Conservation (phyloP, 2,888 invertebrate genomes). For the Galeruca laticollis region DNA sequence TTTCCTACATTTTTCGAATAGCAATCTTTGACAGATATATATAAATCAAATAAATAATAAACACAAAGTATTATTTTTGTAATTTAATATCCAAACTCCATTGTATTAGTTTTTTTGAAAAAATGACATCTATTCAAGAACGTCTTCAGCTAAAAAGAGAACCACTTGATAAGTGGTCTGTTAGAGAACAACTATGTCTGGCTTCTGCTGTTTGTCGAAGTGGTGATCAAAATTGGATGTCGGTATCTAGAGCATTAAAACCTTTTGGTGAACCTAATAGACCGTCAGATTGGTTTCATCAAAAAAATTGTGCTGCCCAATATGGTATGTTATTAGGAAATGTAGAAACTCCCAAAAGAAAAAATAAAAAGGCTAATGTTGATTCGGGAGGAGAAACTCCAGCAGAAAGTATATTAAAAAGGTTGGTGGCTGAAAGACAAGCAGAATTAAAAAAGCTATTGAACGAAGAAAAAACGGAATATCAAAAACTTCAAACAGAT, state of each 20-base stretch:
- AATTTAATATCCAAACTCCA: neutral
- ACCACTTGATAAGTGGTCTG: constrained; percentile 87
- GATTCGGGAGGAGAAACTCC: constrained; percentile 75
- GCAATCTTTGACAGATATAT: neutral
- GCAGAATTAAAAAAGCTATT: constrained; percentile 80
- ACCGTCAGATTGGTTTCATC: constrained; percentile 90
- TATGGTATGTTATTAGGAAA: constrained; percentile 85
- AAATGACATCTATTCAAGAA: constrained; percentile 65
- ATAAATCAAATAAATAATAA: neutral
- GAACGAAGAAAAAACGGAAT: constrained; percentile 79
- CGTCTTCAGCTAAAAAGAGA: constrained; percentile 73
- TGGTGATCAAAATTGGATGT: constrained; percentile 94
- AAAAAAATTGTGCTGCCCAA: constrained; percentile 90
- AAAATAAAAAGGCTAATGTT: constrained; percentile 77
- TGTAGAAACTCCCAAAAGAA: constrained; percentile 87
- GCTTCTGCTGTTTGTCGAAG: constrained; percentile 87
- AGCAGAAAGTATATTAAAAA: constrained; percentile 82
- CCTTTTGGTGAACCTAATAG: constrained; percentile 81
- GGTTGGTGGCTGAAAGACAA: constrained; percentile 82
- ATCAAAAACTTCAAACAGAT: constrained; percentile 78
- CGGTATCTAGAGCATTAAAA: constrained; percentile 84
- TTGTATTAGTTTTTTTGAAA: neutral
- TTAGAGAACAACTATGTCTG: constrained; percentile 85
- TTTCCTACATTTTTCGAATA: neutral
- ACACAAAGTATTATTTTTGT: neutral